phyloP scores from a whole-genome alignment of 2,888 invertebrate species.

The Lepeophtheirus nordmannii region DNA sequence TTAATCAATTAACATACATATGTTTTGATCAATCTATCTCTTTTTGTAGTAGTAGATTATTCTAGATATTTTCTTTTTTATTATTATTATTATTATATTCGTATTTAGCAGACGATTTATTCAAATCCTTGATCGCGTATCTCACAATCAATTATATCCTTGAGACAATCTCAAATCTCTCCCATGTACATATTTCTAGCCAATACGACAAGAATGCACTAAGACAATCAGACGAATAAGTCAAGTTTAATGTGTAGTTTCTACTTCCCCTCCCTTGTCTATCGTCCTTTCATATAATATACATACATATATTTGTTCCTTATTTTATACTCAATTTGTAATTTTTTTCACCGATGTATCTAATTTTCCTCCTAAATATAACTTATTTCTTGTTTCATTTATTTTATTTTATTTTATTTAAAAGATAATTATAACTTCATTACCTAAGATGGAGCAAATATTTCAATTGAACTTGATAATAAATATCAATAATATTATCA shows the following conservation, averaged over 20 bases:
- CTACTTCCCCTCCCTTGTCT: not conserved
- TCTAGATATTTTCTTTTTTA: no score
- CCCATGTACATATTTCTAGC: not conserved
- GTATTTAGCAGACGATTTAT: no score
- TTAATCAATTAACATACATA: no score
- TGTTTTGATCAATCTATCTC: no score
- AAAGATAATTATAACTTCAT: not conserved
- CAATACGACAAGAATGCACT: slow-evolving; percentile 2
- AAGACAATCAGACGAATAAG: slow-evolving; percentile 8
- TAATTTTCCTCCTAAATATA: not conserved
- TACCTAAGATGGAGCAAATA: not conserved
- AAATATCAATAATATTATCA: no score
- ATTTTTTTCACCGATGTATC: not conserved
- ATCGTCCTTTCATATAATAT: not conserved
- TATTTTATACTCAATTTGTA: no score
- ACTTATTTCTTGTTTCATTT: not conserved
- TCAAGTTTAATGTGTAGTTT: not conserved
- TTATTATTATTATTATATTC: no score
- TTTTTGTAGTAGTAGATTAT: no score
- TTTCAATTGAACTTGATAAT: no score
- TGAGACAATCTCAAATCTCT: not conserved
- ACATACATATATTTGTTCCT: not conserved
- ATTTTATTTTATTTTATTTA: not conserved
- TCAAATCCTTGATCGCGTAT: not conserved
- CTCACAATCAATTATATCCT: not conserved